These are phyloP conservation scores for Plagiodera versicolora DNA, from an alignment of 2,888 invertebrate species.

Conservation along the genomic window DNA sequence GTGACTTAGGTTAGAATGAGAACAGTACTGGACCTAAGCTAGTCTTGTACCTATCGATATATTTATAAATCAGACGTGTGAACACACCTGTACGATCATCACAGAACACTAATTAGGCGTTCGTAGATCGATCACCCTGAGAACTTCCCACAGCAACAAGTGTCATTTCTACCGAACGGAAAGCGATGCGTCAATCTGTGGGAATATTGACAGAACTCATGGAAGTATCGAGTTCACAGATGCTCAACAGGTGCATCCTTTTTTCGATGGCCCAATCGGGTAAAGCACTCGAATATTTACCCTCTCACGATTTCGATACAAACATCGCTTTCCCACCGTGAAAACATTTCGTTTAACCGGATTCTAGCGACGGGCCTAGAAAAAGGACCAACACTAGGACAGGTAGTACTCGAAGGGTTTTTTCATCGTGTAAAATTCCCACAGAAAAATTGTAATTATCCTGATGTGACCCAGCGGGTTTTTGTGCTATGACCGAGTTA, in stretches of 20 bases:
- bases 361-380: constrained; percentile 10
- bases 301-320: constrained; percentile 43
- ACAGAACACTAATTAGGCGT: too few relatives aligned
- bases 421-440: background rate
- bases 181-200: constrained; percentile 23
- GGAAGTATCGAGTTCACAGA: constrained; percentile 36
- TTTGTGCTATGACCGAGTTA: background rate
- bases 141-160: constrained; percentile 8
- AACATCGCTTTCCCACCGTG: constrained; percentile 34
- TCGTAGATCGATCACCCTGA: background rate
- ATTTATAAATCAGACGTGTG: too few relatives aligned
- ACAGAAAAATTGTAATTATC: background rate
- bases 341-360: constrained; percentile 15
- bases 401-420: background rate
- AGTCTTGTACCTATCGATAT: too few relatives aligned
- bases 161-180: background rate
- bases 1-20: too few relatives aligned
- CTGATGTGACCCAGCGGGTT: background rate
- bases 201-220: constrained; percentile 35
- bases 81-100: too few relatives aligned
- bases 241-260: constrained; percentile 42
- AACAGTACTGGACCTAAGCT: too few relatives aligned
- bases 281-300: constrained; percentile 42
- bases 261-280: constrained; percentile 25
- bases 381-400: background rate